Evolutionary conservation across 2,888 invertebrate species (phyloP).

Genomic region (Rutpela maculata): DNA sequence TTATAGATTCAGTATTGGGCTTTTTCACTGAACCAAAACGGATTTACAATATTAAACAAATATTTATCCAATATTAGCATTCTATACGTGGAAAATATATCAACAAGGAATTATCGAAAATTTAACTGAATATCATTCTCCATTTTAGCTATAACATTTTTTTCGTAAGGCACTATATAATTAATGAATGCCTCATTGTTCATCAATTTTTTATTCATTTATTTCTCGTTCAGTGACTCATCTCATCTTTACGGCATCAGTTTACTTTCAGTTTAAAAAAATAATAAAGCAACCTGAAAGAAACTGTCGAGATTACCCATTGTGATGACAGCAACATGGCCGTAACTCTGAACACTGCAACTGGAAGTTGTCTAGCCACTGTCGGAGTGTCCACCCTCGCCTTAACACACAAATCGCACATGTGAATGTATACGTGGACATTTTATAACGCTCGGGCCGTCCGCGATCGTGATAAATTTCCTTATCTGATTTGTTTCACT

Average conservation of each 20-base stretch:
- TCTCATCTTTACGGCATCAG: background rate
- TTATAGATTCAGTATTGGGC: too few relatives aligned
- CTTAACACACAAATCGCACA: conserved; percentile 41
- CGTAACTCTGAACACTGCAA: conserved; percentile 47
- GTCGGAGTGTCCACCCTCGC: conserved; percentile 45
- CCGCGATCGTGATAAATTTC: conserved; percentile 25
- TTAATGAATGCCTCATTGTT: background rate
- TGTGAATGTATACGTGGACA: conserved; percentile 22
- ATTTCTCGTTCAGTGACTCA: background rate
- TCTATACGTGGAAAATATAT: too few relatives aligned
- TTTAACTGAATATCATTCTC: too few relatives aligned
- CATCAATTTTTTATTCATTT: background rate
- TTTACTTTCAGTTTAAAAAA: background rate
- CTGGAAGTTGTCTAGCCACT: conserved; percentile 49
- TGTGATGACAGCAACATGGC: conserved; percentile 49
- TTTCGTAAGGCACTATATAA: background rate
- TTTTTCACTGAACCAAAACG: too few relatives aligned
- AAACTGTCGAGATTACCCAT: conserved; percentile 49
- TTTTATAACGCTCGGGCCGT: conserved; percentile 29
- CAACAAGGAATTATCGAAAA: background rate
- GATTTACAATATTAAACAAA: too few relatives aligned
- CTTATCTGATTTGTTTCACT: conserved; percentile 30
- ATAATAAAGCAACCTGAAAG: conserved; percentile 44
- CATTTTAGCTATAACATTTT: too few relatives aligned
- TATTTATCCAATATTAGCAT: too few relatives aligned